Percentiles rank a stretch among this genome's conserved stretches.
phyloP scores from a whole-genome alignment of 2,797 vertebrate genomes.

The Sebastes miniatus region DNA sequence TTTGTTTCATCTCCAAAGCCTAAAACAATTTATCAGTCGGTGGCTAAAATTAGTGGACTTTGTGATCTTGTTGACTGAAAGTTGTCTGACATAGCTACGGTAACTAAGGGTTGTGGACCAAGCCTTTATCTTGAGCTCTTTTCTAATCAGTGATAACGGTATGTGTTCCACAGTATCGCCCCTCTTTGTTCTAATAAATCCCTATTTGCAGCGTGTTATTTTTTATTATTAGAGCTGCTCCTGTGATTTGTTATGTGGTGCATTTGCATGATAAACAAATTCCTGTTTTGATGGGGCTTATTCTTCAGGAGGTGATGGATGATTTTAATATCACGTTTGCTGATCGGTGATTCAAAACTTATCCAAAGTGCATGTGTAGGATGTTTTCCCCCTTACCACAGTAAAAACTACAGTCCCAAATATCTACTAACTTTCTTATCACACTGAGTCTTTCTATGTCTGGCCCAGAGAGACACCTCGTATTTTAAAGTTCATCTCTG shows the following conservation, averaged over 20 bases:
- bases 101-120: neutral
- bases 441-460: neutral
- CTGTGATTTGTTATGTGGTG: neutral
- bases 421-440: neutral
- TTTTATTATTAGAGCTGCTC: neutral
- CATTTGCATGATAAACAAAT: neutral
- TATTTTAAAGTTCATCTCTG: neutral
- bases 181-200: neutral
- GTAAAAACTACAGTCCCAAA: neutral
- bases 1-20: neutral
- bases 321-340: slow-evolving; percentile 16
- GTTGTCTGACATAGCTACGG: neutral
- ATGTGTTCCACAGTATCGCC: neutral
- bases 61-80: neutral
- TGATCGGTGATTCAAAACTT: slow-evolving; percentile 7
- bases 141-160: neutral
- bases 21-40: neutral
- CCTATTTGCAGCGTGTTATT: neutral
- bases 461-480: neutral
- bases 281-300: neutral
- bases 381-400: neutral
- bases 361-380: neutral
- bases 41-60: neutral
- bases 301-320: slow-evolving; percentile 16
- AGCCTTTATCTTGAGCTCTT: neutral